These are phyloP conservation scores for Tachina grossa DNA, from an alignment of 2,888 invertebrate species.

Conservation along the genomic window DNA sequence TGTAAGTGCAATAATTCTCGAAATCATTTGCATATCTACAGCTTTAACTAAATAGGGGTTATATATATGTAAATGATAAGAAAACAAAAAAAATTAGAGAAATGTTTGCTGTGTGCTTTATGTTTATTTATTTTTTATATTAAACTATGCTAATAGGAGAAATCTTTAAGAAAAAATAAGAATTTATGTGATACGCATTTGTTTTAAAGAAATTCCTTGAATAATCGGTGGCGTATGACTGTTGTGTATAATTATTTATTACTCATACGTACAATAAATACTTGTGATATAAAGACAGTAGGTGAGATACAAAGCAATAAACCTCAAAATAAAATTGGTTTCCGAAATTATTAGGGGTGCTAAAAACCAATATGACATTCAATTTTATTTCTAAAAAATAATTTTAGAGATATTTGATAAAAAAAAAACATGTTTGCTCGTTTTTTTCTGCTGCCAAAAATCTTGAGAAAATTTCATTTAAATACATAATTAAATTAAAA, in stretches of 20 bases:
- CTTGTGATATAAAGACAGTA: no score
- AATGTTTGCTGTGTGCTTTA: not conserved
- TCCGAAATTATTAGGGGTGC: no score
- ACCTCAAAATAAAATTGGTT: no score
- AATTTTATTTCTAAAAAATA: no score
- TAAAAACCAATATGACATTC: no score
- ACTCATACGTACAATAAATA: not conserved
- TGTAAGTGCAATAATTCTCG: constrained; percentile 20
- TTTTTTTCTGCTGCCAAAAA: no score
- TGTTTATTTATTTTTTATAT: not conserved
- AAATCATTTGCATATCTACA: constrained; percentile 64
- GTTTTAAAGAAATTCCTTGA: not conserved
- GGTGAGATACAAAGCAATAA: no score
- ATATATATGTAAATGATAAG: constrained; percentile 55
- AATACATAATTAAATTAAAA: no score
- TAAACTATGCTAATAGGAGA: constrained; percentile 13
- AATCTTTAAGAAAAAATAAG: constrained; percentile 1
- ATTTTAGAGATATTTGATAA: no score
- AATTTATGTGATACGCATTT: not conserved
- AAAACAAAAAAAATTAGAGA: constrained; percentile 58
- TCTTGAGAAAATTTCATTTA: no score
- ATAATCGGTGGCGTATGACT: constrained; percentile 3
- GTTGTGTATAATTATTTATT: not conserved
- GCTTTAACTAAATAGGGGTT: constrained; percentile 54
- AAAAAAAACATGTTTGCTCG: no score